Conservation (phyloP, 1,140 invertebrate species). For the Scaptodrosophila lebanonensis region DNA sequence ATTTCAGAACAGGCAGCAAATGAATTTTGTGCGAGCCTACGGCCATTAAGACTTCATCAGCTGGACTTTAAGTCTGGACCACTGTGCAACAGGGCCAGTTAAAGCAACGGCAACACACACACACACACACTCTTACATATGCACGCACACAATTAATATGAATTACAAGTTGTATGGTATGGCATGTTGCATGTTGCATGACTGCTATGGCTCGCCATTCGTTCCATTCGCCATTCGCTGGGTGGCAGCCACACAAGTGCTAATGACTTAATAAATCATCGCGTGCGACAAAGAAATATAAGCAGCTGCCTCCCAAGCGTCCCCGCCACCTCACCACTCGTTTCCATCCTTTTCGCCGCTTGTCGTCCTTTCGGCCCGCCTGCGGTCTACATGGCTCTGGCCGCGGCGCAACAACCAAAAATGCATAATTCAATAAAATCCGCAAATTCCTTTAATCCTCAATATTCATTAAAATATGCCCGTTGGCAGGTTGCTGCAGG, state of each 20-base stretch:
- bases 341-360: neutral
- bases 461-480: constrained; percentile 77
- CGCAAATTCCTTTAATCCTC: constrained; percentile 77
- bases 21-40: too few relatives aligned
- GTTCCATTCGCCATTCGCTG: constrained; percentile 33
- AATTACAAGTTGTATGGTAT: constrained; percentile 72
- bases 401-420: constrained; percentile 29
- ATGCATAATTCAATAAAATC: constrained; percentile 77
- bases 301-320: constrained; percentile 35
- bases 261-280: constrained; percentile 77
- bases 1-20: too few relatives aligned
- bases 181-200: constrained; percentile 21
- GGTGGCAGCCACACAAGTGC: constrained; percentile 66
- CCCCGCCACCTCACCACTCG: neutral
- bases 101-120: too few relatives aligned
- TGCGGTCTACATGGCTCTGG: too few relatives aligned
- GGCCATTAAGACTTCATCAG: too few relatives aligned
- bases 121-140: neutral
- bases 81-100: too few relatives aligned
- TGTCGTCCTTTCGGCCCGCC: neutral
- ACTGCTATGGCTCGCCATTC: neutral
- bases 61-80: too few relatives aligned
- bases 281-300: constrained; percentile 73
- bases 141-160: constrained; percentile 71
- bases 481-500: constrained; percentile 28